Evolutionary conservation across 2,888 invertebrate genomes (phyloP), one percentile per base, ranked within the genome.

Genomic region (Drosophila paranaensis): DNA sequence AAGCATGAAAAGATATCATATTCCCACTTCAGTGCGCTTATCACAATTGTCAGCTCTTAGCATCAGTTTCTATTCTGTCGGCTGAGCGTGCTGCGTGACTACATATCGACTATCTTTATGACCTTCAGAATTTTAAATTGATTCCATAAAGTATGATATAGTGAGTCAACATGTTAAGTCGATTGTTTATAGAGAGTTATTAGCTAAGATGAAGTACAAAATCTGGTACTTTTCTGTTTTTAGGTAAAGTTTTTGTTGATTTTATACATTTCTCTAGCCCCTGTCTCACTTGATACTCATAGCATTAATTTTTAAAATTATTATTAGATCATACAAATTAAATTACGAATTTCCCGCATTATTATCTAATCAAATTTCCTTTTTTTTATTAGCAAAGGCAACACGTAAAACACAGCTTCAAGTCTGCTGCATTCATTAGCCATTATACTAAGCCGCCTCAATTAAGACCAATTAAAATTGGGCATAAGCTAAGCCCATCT

Each of bases 71-170:
- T n/a, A 25, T 51, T 51, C 33, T 25, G 37, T 6, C 37, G 39
- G 10, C 53, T 25, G 6, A 53, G 37, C 37, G 25, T 1, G 11
- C 16, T 16, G 13, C 20, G 39, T 27, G 27, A 40, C 51, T 20
- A 1, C 37, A 53, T 39, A 40, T 54, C 11, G 33, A 25, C 45
- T 54, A 69, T 69, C 54, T 69, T 69, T 58, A 69, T 35, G 27
- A 11, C 8, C 46, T 39, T 35, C 33, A 8, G 10, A 35, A 35
- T 27, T 35, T 14, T 42, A 20, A 54, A 14, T 27, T 45, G 39
- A 50, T 37, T 39, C 45, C 8, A 42, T 54, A 20, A 53, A 37
- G 13, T 50, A 45, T 25, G 50, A 5, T 33, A 10, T 27, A 37
- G 13, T 51, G 25, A 45, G 55, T 68, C 11, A 25, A 27, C 27